A percentile compares a stretch with the other conserved stretches of the same genome.
These are phyloP conservation scores for Podilymbus podiceps DNA, from an alignment of 2,113 vertebrate genomes.

Conservation along the genomic window DNA sequence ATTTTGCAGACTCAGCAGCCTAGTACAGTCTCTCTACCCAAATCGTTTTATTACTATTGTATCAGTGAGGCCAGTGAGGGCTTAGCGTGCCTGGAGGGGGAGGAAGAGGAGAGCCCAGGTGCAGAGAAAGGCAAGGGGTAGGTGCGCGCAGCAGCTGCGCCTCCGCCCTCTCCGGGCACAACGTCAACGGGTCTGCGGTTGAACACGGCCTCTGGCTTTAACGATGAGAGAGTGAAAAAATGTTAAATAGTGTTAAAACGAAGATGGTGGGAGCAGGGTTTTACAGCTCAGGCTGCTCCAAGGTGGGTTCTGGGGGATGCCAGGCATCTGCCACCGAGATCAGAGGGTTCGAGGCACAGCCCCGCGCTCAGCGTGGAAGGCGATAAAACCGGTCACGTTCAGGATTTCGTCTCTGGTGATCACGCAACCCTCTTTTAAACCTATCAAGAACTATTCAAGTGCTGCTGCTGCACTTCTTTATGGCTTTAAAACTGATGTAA, in stretches of 20 bases:
- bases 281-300: no score
- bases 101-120: background rate
- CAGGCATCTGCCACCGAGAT: background rate
- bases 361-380: fast-evolving
- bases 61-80: background rate
- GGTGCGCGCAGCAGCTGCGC: background rate
- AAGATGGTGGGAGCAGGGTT: background rate
- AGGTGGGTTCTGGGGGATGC: background rate
- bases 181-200: background rate
- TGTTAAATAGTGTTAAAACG: background rate
- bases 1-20: background rate
- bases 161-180: background rate
- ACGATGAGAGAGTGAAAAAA: background rate
- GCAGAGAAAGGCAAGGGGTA: no score
- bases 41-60: fast-evolving
- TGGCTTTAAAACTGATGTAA: background rate
- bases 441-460: background rate
- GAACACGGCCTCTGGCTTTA: fast-evolving
- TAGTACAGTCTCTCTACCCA: background rate
- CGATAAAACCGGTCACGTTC: fast-evolving
- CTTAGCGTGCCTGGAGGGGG: no score
- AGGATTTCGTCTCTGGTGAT: background rate
- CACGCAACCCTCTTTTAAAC: background rate
- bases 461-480: background rate
- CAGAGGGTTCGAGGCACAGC: background rate